Evolutionary conservation across 2,888 invertebrate species (phyloP), one percentile per base, ranked within the genome.

Genomic region (Drosophila paracracens): DNA sequence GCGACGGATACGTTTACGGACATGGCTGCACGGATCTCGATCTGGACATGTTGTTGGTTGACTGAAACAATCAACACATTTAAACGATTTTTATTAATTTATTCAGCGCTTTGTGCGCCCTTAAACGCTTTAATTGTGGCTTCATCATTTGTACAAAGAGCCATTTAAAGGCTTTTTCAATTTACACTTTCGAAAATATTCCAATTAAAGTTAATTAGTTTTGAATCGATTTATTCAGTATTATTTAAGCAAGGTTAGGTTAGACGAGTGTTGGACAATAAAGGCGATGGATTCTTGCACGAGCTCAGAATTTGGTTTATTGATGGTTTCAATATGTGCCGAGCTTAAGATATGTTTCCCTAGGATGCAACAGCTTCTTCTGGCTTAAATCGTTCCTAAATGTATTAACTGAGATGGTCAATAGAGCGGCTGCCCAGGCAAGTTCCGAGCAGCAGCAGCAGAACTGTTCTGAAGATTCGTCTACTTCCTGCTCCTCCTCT

Each of bases 11-110:
- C 70, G 53, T 38, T 48, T 29, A 46, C 31, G 51, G 46, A 61
- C 29, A 43, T 40, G 74, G 40, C 54, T 38, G 50, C 33, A 56
- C 56, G 65, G 35, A 71, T 38, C 43, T 56, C 61, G 35, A 71
- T 35, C 43, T 56, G 52, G 6, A 13, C 56, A 43, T 46, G 33
- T 60, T 38, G 46, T 31, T 53, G 40, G 68, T 70, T 74, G 83
- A 68, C 81, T 77, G 73, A 54, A 83, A 79, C 79, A 88, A 83
- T 85, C 88, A 85, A 79, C 88, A 79, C 77, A 74, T 79, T 86
- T 86, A 88, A 87, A 81, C 79, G 84, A 76, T 83, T 87, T 79
- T 74, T 78, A 79, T 87, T 86, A 76, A 87, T 84, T 88, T 79
- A 87, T 88, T 82, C 70, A 82, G 63, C 63, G 68, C 73, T 31